Conservation (phyloP, 1,140 invertebrate species). For the Apis mellifera region Amel_HAv3.1 CM009935.2:1501001-1501500, state of each 20-base stretch:
- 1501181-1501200: too few relatives aligned
- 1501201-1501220: too few relatives aligned
- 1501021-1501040: too few relatives aligned
- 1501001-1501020: too few relatives aligned
- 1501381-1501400: conserved; percentile 29
- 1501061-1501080: too few relatives aligned
- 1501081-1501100: too few relatives aligned
- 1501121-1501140: too few relatives aligned
- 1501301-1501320: conserved; percentile 24
- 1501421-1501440: conserved; percentile 17
- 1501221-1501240: background rate
- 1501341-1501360: conserved; percentile 14
- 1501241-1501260: background rate
- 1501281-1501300: background rate
- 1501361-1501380: conserved; percentile 14
- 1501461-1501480: background rate
- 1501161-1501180: too few relatives aligned
- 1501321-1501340: background rate
- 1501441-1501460: background rate
- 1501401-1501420: conserved; percentile 16
- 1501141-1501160: too few relatives aligned
- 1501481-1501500: background rate
- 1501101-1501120: too few relatives aligned
- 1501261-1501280: background rate
- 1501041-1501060: too few relatives aligned